Evolutionary conservation across 2,888 invertebrate genomes (phyloP), one percentile per base, ranked within the genome.

Genomic region (Temnothorax rugatulus): DNA sequence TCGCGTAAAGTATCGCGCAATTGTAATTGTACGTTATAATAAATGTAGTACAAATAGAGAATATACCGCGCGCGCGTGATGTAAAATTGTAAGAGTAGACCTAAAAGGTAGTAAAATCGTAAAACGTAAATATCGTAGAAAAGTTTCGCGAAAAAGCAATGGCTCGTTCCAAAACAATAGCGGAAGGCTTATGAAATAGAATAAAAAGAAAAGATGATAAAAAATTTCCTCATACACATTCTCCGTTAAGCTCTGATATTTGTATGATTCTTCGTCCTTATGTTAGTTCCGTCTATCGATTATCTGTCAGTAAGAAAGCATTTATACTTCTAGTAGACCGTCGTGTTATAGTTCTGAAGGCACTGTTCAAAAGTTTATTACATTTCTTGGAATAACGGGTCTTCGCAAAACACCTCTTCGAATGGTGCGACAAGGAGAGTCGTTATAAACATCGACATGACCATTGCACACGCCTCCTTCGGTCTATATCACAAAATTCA

Each of bases 341-440:
- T 91, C 92, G 89, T 92, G 90, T 93, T 91, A 91, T 91, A 92
- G 91, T 93, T 93, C 91, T 91, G 91, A 94, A 94, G 94, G 94
- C 94, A 94, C 94, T 94, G 93, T 92, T 94, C 91, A 87, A 91
- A 90, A 90, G 90, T 86, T 87, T 84, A 86, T 86, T 88, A 88
- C 82, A 82, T 84, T 89, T 85, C 85, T 83, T 85, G 85, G 87
- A 84, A 86, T 85, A 89, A 90, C 82, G 76, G 85, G 84, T 90
- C 84, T 82, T 89, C 85, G 85, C 79, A 44, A 91, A 90, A 88
- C 29, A 21, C 79, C 83, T 86, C 83, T 83, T 87, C 57, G 83
- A 88, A 89, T 85, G 74, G 84, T 83, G 85, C 75, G 90, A 90
- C 91, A 90, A 83, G 86, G 88, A 91, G 91, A 87, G 84, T 86